Base-by-base conservation (phyloP, 2,888 invertebrate species). In the Lasioglossum pauxillum region DNA sequence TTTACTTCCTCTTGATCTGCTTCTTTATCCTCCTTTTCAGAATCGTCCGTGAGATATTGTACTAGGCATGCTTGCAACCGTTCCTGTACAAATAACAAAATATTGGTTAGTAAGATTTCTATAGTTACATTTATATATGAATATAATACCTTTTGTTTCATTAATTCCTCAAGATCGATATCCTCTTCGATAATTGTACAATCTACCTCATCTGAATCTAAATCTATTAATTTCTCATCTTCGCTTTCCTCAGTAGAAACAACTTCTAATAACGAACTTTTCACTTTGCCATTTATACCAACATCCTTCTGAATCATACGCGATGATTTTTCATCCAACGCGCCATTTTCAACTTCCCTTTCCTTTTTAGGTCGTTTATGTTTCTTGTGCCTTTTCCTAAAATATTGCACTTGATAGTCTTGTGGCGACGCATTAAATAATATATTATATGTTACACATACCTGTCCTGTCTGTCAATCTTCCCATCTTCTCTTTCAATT, bases 131-230 rank as follows among this genome's bases (percentile, higher is more conserved):
- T 14, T 2, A 23, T 27, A 7, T 19, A 31, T 64, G 16, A 31
- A 31, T 31, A 16, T 31, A 14, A 41, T 92, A 98, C 98, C 95
- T 98, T 98, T 94, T 98, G 98, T 92, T 97, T 97, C 98, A 98
- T 98, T 82, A 98, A 95, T 90, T 98, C 98, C 93, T 98, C 98
- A 46, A 98, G 95, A 94, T 98, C 98, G 91, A 98, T 97, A 88
- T 98, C 98, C 89, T 98, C 98, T 94, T 98, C 98, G 82, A 98
- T 97, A 82, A 97, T 96, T 14, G 96, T 96, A 82, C 98, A 96
- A 88, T 96, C 96, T 49, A 96, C 96, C 90, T 97, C 97, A 49
- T 95, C 95, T 0, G 95, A 95, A 90, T 95, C 95, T 72, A 95
- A 92, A 86, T 95, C 95, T n/a, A 95, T 93, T 67, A 95, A 88